Conservation (phyloP, 2,888 invertebrate species). For the Metacarcinus magister region DNA sequence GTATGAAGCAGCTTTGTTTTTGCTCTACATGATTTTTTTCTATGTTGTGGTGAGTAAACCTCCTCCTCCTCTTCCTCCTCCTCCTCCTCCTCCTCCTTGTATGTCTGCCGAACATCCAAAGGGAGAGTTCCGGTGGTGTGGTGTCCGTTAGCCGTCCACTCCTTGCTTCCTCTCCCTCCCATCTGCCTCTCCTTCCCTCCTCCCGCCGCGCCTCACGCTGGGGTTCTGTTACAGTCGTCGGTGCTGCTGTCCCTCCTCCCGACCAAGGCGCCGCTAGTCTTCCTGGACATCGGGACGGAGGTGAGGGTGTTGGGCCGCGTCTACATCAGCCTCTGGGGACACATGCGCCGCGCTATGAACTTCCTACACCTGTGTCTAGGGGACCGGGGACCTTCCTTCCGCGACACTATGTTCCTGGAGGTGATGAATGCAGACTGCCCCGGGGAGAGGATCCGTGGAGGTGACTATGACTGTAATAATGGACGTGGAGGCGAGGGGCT, state of each 20-base stretch:
- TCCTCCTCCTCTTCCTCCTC: too few species aligned
- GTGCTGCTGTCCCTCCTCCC: conserved; percentile 78
- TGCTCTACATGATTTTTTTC: background rate
- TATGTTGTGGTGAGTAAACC: background rate
- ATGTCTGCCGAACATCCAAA: too few species aligned
- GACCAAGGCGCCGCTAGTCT: conserved; percentile 79
- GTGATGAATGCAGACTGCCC: conserved; percentile 76
- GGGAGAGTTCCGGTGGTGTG: too few species aligned
- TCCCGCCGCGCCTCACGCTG: background rate
- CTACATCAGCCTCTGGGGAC: conserved; percentile 82
- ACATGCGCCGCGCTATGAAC: conserved; percentile 81
- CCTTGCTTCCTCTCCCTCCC: too few species aligned
- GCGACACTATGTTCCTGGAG: conserved; percentile 79
- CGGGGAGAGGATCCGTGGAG: conserved; percentile 78
- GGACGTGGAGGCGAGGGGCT: conserved; percentile 81
- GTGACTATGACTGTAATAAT: conserved; percentile 81
- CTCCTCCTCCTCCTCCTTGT: too few species aligned
- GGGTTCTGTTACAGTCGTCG: conserved; percentile 61
- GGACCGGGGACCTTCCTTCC: conserved; percentile 77
- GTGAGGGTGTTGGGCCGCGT: conserved; percentile 74
- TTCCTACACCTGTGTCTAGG: conserved; percentile 81
- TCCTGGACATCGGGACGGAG: conserved; percentile 80
- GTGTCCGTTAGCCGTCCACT: too few species aligned
- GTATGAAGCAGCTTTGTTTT: background rate
- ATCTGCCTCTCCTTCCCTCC: background rate